These are phyloP conservation scores for Poecilia velifera DNA, from an alignment of 2,797 vertebrate genomes.

Conservation along the genomic window DNA sequence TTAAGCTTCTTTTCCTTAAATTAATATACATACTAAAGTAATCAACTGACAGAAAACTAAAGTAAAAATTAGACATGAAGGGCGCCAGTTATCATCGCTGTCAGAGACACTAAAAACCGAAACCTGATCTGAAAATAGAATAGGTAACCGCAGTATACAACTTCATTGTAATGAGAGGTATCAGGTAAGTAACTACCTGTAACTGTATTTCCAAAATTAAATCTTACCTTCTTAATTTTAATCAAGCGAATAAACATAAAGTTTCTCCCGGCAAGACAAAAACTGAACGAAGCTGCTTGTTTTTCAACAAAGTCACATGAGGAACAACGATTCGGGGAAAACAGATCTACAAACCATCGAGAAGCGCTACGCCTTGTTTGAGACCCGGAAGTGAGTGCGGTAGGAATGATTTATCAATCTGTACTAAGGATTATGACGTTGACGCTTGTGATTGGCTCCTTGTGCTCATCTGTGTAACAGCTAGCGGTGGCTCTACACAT, in stretches of 20 bases:
- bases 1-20: neutral
- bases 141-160: neutral
- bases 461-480: neutral
- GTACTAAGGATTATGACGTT: neutral
- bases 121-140: neutral
- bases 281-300: neutral
- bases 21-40: neutral
- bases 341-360: neutral
- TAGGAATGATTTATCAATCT: neutral
- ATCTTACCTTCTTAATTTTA: slow-evolving; percentile 32
- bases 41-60: neutral
- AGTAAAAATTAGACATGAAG: neutral
- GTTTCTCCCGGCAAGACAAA: slow-evolving; percentile 5
- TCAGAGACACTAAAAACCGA: neutral
- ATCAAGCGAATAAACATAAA: neutral
- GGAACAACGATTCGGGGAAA: accelerated
- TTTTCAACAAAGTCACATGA: slow-evolving; percentile 45
- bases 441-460: accelerated
- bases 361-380: accelerated
- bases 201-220: neutral
- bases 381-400: accelerated
- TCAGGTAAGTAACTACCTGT: neutral
- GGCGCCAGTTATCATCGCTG: neutral
- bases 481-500: neutral
- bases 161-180: neutral